Percentiles rank a stretch among this genome's conserved stretches.
phyloP scores from a whole-genome alignment of 2,797 vertebrate species.

The Rachycentron canadum region DNA sequence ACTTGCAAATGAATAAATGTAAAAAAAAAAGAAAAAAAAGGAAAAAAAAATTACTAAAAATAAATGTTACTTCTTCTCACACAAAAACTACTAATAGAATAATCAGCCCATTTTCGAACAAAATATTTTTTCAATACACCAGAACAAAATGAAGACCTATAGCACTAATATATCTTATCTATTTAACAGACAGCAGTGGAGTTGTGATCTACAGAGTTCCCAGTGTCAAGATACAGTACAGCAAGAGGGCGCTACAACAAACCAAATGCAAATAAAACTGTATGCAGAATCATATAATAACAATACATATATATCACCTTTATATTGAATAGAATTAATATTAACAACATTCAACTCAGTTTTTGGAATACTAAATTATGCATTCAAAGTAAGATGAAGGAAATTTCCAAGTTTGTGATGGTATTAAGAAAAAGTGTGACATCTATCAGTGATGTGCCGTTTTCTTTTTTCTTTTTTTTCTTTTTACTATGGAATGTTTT shows the following conservation, averaged over 20 bases:
- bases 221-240: slow-evolving; percentile 84
- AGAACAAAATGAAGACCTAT: slow-evolving; percentile 70
- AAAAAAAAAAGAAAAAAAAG: slow-evolving; percentile 28
- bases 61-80: slow-evolving; percentile 65
- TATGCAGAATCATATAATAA: slow-evolving; percentile 70
- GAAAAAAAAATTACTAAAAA: slow-evolving; percentile 27
- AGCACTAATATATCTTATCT: slow-evolving; percentile 70
- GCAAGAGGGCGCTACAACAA: slow-evolving; percentile 79
- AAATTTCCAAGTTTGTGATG: slow-evolving; percentile 48
- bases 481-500: slow-evolving; percentile 65
- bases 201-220: slow-evolving; percentile 77
- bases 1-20: slow-evolving; percentile 64
- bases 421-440: slow-evolving; percentile 58
- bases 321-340: slow-evolving; percentile 79
- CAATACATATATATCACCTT: slow-evolving; percentile 73
- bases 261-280: slow-evolving; percentile 72
- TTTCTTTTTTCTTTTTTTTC: slow-evolving; percentile 31
- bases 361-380: slow-evolving; percentile 71
- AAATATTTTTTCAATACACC: slow-evolving; percentile 69
- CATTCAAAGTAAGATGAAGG: slow-evolving; percentile 73
- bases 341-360: slow-evolving; percentile 77
- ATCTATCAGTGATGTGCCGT: slow-evolving; percentile 60
- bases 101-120: slow-evolving; percentile 64
- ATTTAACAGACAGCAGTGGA: slow-evolving; percentile 81
- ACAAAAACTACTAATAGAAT: slow-evolving; percentile 64